Evolutionary conservation across 2,888 invertebrate genomes (phyloP), one percentile per base, ranked within the genome.

Genomic region (Meloe dianella): DNA sequence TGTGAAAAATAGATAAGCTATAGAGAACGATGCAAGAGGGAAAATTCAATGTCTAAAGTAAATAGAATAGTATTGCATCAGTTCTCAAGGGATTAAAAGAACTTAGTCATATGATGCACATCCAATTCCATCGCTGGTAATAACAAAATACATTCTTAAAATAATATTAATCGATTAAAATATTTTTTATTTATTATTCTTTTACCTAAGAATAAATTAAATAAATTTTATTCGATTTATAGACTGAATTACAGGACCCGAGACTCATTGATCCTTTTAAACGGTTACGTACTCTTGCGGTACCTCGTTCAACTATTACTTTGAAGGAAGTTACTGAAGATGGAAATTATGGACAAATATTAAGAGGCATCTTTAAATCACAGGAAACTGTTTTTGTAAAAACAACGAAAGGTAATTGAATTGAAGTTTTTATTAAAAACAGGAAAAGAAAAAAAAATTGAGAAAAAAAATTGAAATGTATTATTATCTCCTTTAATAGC

Each of bases 331-430:
- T 90, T 1, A 83, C 90, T 1, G 91, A 92, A 74, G 91, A 93
- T 85, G 97, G 96, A 35, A 95, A 95, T 57, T 97, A 95, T 80
- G 96, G 96, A 1, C 89, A 92, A 68, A 89, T 96, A 51, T 95
- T 94, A 84, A 89, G 90, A 75, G 96, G 95, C 51, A 82, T 85
- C 66, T 88, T 87, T 3, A 88, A 88, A 22, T 85, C 85, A 9
- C 88, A 92, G 73, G 90, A 91, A 80, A 92, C 93, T 78, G 94
- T 95, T 63, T 85, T 92, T 73, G 91, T 96, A 65, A 96, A 96
- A 85, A 95, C 96, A 71, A 93, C 95, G 60, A 87, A 91, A 87
- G 92, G 94, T 95, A 82, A 88, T 89, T 84, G 88, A 60, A 27
- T 41, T 59, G 30, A 32, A 35, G 35, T 9, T 17, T 20, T 30